Percentiles rank a stretch among this genome's conserved stretches.
Conservation (phyloP, 2,113 vertebrate genomes). For the Chelonoidis abingdonii region DNA sequence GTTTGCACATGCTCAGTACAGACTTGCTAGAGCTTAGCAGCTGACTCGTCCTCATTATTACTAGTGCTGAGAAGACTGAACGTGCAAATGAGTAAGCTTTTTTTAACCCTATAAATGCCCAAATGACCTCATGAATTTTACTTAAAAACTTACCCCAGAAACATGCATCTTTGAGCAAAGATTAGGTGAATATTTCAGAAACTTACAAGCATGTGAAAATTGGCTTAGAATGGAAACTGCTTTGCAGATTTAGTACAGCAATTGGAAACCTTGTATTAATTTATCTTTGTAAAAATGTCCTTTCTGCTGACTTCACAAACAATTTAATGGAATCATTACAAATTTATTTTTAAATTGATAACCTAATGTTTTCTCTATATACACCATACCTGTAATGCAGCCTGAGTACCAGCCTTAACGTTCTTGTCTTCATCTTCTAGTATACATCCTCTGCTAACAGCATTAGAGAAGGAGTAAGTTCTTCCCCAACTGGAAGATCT, state of each 20-base stretch:
- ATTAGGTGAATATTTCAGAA: neutral
- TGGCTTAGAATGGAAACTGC: neutral
- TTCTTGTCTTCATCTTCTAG: conserved; percentile 88
- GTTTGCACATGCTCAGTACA: too few species aligned
- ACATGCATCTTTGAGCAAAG: neutral
- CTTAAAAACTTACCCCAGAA: neutral
- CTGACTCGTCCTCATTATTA: neutral
- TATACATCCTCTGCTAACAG: conserved; percentile 92
- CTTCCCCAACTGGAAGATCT: conserved; percentile 97
- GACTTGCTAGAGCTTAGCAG: neutral
- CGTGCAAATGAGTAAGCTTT: neutral
- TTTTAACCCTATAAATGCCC: neutral
- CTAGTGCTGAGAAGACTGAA: neutral
- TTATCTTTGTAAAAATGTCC: neutral
- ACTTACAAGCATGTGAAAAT: neutral
- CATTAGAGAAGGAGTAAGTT: conserved; percentile 95
- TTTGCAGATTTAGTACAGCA: neutral
- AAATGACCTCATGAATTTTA: neutral
- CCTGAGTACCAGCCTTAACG: conserved; percentile 91
- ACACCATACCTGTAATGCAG: conserved; percentile 86
- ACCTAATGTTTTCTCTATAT: rapidly evolving
- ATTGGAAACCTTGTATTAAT: neutral
- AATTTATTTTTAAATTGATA: neutral
- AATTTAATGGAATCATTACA: neutral
- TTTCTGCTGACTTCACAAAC: neutral